Percentiles rank a stretch among this genome's conserved stretches.
Evolutionary conservation across 2,888 invertebrate genomes (phyloP).

Genomic region (Epirrhoe alternata): DNA sequence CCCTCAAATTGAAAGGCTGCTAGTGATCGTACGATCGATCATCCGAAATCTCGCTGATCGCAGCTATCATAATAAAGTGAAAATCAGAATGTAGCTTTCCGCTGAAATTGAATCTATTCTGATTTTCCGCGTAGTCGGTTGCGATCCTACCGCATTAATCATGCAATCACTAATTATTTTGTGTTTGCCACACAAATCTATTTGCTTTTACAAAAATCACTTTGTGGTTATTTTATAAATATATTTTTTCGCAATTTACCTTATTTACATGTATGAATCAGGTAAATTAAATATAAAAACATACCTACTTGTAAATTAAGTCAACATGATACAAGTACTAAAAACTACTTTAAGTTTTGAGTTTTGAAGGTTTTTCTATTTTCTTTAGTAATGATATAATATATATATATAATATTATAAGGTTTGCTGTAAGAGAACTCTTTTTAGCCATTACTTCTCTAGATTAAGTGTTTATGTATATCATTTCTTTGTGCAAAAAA

Average conservation of each 20-base stretch:
- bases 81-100: constrained; percentile 41
- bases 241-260: neutral
- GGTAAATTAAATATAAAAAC: no score
- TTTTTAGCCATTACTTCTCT: no score
- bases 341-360: no score
- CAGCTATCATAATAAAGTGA: constrained; percentile 44
- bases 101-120: constrained; percentile 63
- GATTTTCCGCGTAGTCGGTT: constrained; percentile 60
- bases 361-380: no score
- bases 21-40: constrained; percentile 32
- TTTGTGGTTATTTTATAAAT: neutral
- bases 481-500: neutral
- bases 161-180: constrained; percentile 45
- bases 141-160: constrained; percentile 51
- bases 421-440: no score
- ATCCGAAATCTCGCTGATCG: constrained; percentile 38
- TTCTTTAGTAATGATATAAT: no score
- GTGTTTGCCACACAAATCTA: neutral
- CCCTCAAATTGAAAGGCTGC: constrained; percentile 25
- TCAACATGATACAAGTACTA: no score
- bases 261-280: neutral
- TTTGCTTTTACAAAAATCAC: neutral
- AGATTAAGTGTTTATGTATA: no score
- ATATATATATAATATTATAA: no score
- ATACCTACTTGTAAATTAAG: no score